Evolutionary conservation across 2,113 vertebrate species (phyloP), one percentile per base, ranked within the genome.

Genomic region (Rhadina sibilatrix): DNA sequence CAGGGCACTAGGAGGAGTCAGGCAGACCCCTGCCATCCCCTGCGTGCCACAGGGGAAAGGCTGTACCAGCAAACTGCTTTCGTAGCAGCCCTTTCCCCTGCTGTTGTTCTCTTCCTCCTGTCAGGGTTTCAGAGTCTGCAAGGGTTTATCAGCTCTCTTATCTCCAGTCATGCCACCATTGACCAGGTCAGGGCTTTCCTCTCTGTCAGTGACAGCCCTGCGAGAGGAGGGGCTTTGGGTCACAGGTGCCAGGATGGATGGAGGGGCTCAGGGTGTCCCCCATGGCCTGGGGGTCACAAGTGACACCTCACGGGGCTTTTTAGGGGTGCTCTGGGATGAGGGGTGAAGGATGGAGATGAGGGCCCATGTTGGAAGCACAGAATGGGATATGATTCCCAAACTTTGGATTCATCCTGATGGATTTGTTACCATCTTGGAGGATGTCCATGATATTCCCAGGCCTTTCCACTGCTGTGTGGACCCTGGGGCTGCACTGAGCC

Each of bases 231-330:
- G 37, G 6, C 18, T 15, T 21, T 2, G 16, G 49, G 31, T 54
- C 2, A 1, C 69, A 10, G 30, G 3, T 63, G 64, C 17, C 0
- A 0, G 54, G 44, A 37, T 1, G 3, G 31, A 10, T 4, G 11
- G 61, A 68, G 46, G 49, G 44, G 37, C 53, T 69, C 6, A 0
- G 54, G 37, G 54, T 53, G 68, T 33, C 9, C 4, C 17, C 56
- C 52, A 20, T 0, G 0, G 23, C 22, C 19, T 0, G 0, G 21
- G 21, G 54, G 53, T 9, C 63, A 72, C 66, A 4, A 4, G 2
- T 1, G 4, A 49, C 8, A 49, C n/a, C 81, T 37, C 47, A 27
- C 53, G 5, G 31, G 37, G 25, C 12, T 54, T 69, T 54, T 31
- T 54, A 47, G 65, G 31, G 46, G 8, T 61, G 49, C 76, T 47